Evolutionary conservation across 2,797 vertebrate species (phyloP).

Genomic region (Acrossocheilus wenchowensis): DNA sequence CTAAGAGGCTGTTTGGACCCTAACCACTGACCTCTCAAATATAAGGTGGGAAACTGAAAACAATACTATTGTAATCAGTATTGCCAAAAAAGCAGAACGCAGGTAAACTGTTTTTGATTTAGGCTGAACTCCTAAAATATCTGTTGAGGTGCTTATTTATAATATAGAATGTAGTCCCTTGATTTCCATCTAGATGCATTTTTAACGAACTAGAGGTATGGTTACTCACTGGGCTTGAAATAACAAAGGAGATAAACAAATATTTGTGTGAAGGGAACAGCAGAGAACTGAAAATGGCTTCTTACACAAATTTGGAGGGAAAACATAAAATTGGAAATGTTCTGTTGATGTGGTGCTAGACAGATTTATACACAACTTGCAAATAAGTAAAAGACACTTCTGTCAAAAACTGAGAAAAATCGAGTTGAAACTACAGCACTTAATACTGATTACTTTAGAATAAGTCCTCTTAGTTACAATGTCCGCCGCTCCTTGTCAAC

Average conservation of each 20-base stretch:
- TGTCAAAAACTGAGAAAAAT: conserved; percentile 46
- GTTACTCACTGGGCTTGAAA: conserved; percentile 28
- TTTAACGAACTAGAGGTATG: conserved; percentile 28
- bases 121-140: not conserved
- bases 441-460: conserved; percentile 50
- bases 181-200: conserved; percentile 47
- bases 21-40: conserved; percentile 14
- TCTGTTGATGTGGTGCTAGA: conserved; percentile 37
- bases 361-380: conserved; percentile 53
- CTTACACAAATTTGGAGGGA: conserved; percentile 6
- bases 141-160: not conserved
- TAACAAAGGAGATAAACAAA: conserved; percentile 20
- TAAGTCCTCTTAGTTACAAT: conserved; percentile 51
- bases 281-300: conserved; percentile 29
- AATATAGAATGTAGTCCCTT: conserved; percentile 10
- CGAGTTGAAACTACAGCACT: conserved; percentile 55
- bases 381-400: conserved; percentile 51
- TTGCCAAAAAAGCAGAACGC: not conserved
- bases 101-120: not conserved
- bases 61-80: conserved; percentile 31
- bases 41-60: conserved; percentile 31
- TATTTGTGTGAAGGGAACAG: conserved; percentile 17
- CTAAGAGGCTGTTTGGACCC: conserved; percentile 39
- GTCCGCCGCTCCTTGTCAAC: conserved; percentile 54
- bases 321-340: conserved; percentile 26